Base-by-base conservation (phyloP, 1,140 invertebrate genomes). In the Acromyrmex echinatior region DNA sequence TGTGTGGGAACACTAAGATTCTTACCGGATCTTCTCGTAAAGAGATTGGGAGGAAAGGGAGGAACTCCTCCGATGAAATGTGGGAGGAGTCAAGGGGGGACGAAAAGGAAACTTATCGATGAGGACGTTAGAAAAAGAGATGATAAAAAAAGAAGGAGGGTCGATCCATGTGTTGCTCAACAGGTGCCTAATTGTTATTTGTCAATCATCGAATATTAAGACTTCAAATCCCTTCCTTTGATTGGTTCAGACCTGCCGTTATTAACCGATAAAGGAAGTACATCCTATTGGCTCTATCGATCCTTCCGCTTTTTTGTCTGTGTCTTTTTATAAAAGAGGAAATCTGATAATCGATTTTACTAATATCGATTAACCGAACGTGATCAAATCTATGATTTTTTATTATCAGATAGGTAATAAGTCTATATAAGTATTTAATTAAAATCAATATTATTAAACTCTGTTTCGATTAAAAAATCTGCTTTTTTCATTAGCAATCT, bases 171-270 rank as follows among this genome's bases (percentile, higher is more conserved):
- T 82, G 89, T 53, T 49, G 51, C 45, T 85, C 45, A 39, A 92
- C 91, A 92, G 91, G 91, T 92, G 91, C 31, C 78, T 88, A 86
- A 87, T 91, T 86, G 65, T 90, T 92, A 87, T 88, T 88, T 88
- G 79, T 88, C 84, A 60, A 92, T 84, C 73, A 65, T 87, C 87
- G 58, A 90, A 87, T 68, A 88, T 92, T 80, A 71, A 74, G 60
- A 63, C 28, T 60, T 89, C 77, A 78, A 49, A 39, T 74, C 14
- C 31, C 51, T 45, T 9, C 9, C 21, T 45, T 60, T 25, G 66
- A 90, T 87, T 65, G 71, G 9, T 76, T 80, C 58, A 21, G 35
- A 31, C 49, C 31, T 16, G 45, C 10, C 39, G 25, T 78, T 86
- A 84, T 76, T 84, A 84, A 14, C n/a, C 25, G 31, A 74, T 49